Conservation (phyloP, 2,113 vertebrate genomes). For the Dascyllus trimaculatus region DNA sequence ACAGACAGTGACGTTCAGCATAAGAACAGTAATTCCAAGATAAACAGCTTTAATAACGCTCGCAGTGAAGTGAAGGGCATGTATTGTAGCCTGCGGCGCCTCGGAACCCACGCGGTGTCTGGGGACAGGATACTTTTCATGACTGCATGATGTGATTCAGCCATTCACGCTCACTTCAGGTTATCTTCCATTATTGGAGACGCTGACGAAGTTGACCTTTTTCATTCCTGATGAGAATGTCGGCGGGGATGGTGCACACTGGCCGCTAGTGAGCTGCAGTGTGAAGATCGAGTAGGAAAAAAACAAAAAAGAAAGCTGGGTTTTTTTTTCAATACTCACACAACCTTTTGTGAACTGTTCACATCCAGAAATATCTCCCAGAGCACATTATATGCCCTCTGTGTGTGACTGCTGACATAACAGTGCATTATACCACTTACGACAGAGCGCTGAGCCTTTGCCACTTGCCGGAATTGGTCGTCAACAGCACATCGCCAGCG, state of each 20-base stretch:
- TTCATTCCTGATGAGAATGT: slow-evolving; percentile 44
- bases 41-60: slow-evolving; percentile 23
- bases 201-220: slow-evolving; percentile 47
- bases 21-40: neutral
- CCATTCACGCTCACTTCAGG: slow-evolving; percentile 31
- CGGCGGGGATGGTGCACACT: slow-evolving; percentile 9
- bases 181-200: slow-evolving; percentile 49
- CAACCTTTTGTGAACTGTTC: slow-evolving; percentile 6
- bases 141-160: slow-evolving; percentile 38
- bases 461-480: slow-evolving; percentile 31
- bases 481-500: slow-evolving; percentile 51
- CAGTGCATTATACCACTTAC: neutral
- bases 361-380: slow-evolving; percentile 13
- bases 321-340: neutral
- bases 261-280: neutral
- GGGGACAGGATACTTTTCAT: neutral
- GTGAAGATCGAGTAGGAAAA: neutral
- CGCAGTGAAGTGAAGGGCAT: neutral
- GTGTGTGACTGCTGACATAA: slow-evolving; percentile 21
- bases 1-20: neutral
- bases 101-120: neutral
- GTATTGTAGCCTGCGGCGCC: neutral
- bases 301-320: neutral
- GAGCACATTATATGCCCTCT: neutral
- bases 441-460: slow-evolving; percentile 28